These are phyloP conservation scores for Pollenia griseotomentosa DNA, from an alignment of 2,888 invertebrate species.

Conservation along the genomic window DNA sequence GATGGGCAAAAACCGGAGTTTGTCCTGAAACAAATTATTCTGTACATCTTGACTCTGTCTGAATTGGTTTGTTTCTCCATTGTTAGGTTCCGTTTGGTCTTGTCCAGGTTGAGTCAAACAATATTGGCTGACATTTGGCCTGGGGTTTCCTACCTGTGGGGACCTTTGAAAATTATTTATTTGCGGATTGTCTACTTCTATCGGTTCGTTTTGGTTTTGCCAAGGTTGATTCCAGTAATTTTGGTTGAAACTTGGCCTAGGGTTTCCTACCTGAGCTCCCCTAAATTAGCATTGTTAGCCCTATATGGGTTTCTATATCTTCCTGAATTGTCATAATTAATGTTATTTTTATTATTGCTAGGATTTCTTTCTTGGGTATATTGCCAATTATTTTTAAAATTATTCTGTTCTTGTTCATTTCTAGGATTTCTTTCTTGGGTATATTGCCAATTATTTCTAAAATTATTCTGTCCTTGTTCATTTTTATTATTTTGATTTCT, in stretches of 20 bases:
- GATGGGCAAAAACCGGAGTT: no score
- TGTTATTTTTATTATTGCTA: background rate
- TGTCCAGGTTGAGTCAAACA: no score
- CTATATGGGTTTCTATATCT: no score
- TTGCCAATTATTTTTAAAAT: background rate
- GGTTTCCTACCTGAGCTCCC: conserved; percentile 37
- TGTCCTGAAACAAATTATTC: conserved; percentile 40
- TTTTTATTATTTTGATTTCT: no score
- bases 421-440: background rate
- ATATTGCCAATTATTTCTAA: background rate
- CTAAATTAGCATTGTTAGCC: background rate
- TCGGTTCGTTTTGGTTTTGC: no score
- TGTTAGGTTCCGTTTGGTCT: conserved; percentile 1
- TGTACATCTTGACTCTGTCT: background rate
- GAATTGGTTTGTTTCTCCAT: conserved; percentile 1
- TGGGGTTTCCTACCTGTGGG: no score
- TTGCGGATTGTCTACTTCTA: no score
- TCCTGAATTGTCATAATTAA: no score
- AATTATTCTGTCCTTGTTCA: background rate
- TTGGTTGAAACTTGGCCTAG: conserved; percentile 48
- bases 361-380: background rate
- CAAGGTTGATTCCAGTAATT: no score
- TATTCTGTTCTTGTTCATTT: background rate
- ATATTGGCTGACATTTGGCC: no score
- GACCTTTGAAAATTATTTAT: background rate